These are phyloP conservation scores for Forbesichthys papilliferus DNA, from an alignment of 2,113 vertebrate species.

Conservation along the genomic window DNA sequence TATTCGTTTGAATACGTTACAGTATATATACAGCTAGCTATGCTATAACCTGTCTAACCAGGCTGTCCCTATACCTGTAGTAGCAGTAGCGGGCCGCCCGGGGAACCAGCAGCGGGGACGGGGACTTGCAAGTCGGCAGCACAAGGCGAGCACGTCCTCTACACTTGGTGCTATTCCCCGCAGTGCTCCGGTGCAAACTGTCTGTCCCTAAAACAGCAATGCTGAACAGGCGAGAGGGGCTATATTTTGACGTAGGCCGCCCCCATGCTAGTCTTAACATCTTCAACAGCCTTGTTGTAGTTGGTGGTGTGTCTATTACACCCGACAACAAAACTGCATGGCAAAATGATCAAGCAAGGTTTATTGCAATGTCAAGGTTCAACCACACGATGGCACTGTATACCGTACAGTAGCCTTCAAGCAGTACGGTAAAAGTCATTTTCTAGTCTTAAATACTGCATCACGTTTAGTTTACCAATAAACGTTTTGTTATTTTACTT, in stretches of 20 bases:
- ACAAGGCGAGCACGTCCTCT: conserved; percentile 17
- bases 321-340: background rate
- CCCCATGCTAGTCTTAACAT: conserved; percentile 66
- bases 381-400: conserved; percentile 36
- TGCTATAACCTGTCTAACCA: background rate
- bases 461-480: too few species aligned
- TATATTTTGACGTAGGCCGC: conserved; percentile 40
- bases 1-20: too few species aligned
- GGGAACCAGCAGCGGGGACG: conserved; percentile 9
- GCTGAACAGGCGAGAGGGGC: conserved; percentile 22
- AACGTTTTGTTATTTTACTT: too few species aligned
- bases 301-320: background rate
- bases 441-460: too few species aligned
- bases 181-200: background rate
- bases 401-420: too few species aligned
- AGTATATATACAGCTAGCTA: too few species aligned
- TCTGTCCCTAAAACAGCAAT: conserved; percentile 6
- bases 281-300: conserved; percentile 17
- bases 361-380: conserved; percentile 17
- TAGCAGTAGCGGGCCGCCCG: conserved; percentile 29
- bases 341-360: too few species aligned
- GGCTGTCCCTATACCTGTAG: conserved; percentile 62
- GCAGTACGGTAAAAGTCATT: too few species aligned
- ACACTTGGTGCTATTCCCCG: background rate
- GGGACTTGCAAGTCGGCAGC: conserved; percentile 25